Percentiles rank a stretch among this genome's conserved stretches.
Conservation (phyloP, 2,888 invertebrate genomes). For the Sycophila texana region DNA sequence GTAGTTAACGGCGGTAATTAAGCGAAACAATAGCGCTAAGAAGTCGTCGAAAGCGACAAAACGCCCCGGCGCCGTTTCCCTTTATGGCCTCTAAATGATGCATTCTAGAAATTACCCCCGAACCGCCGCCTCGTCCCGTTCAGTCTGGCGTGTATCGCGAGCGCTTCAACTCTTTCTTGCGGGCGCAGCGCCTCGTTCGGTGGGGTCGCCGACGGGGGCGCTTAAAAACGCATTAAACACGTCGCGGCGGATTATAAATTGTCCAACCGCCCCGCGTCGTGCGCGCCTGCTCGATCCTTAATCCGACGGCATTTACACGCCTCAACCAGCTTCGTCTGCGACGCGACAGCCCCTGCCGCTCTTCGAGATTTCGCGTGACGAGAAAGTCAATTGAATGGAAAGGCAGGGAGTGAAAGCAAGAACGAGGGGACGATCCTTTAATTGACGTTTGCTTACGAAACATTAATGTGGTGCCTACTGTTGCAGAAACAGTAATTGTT, state of each 20-base stretch:
- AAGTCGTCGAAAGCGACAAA: too few relatives aligned
- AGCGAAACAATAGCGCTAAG: too few relatives aligned
- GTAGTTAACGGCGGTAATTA: too few relatives aligned
- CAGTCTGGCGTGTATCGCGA: background rate
- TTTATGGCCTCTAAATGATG: too few relatives aligned
- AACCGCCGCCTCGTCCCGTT: background rate
- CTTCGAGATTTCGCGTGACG: too few relatives aligned
- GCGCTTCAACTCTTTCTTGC: background rate
- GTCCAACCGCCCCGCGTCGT: background rate
- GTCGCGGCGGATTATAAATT: conserved; percentile 24
- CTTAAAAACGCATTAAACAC: conserved; percentile 26
- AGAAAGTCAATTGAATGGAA: too few relatives aligned
- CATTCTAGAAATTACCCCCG: background rate
- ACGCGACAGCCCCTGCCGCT: background rate
- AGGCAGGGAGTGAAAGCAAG: too few relatives aligned
- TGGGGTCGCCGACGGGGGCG: background rate
- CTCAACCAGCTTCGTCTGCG: background rate
- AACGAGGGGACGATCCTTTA: too few relatives aligned
- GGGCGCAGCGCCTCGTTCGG: background rate
- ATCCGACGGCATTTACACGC: background rate
- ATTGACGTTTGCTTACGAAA: too few relatives aligned
- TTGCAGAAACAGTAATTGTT: too few relatives aligned
- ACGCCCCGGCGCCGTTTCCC: too few relatives aligned
- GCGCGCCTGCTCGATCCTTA: background rate
- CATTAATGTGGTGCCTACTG: too few relatives aligned